These are phyloP conservation scores for Smutsia gigantea DNA, from an alignment of 2,797 vertebrate species.

Conservation along the genomic window DNA sequence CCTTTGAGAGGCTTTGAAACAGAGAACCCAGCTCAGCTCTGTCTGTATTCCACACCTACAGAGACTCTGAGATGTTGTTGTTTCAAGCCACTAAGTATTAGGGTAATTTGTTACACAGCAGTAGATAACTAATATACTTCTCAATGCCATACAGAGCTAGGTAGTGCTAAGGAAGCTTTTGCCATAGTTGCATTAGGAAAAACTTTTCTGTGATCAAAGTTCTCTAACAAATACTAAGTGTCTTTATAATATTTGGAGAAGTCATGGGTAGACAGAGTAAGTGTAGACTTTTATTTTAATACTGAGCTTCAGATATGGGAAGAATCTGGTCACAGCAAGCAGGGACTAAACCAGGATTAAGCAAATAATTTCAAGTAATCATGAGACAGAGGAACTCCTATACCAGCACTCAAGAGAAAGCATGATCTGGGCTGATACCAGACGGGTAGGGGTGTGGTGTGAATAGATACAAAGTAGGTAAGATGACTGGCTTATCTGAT, in stretches of 20 bases:
- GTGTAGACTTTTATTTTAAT: not conserved
- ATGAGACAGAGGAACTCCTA: not conserved
- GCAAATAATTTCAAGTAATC: not conserved
- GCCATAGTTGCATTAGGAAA: not conserved
- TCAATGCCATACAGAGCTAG: not conserved
- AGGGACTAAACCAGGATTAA: not conserved
- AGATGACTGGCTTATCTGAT: not conserved
- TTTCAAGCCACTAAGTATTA: not conserved
- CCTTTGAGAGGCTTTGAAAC: not conserved
- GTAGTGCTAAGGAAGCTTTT: not conserved
- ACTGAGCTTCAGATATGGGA: not conserved
- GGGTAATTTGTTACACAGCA: not conserved
- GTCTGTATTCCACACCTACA: not conserved
- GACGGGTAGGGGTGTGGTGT: fast-evolving
- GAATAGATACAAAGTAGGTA: not conserved
- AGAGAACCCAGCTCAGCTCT: not conserved
- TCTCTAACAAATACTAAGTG: not conserved
- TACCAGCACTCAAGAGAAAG: not conserved
- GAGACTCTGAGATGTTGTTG: not conserved
- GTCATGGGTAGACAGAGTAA: not conserved
- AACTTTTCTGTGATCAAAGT: not conserved
- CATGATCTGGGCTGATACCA: not conserved
- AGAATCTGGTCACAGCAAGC: not conserved
- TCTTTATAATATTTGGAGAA: not conserved
- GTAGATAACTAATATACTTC: not conserved